Evolutionary conservation across 2,797 vertebrate genomes (phyloP).

Genomic region (Anguilla obscura): DNA sequence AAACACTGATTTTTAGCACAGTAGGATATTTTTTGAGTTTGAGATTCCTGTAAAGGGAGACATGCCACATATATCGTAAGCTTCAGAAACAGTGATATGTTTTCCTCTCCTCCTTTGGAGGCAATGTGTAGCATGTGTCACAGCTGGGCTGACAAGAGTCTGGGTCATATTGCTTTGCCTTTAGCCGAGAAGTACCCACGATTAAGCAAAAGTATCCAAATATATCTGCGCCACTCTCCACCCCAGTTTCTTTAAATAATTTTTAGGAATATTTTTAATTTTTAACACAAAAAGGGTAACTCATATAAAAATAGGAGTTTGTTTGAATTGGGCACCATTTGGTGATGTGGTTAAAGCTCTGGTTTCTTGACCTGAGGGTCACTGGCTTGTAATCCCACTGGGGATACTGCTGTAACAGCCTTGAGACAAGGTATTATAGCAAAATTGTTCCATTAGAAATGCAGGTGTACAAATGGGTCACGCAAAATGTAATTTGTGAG

Average conservation of each 20-base stretch:
- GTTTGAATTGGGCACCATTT: constrained; percentile 12
- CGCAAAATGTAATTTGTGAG: neutral
- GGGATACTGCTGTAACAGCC: neutral
- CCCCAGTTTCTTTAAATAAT: neutral
- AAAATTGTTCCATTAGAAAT: neutral
- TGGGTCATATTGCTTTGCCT: constrained; percentile 73
- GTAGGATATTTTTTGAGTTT: constrained; percentile 7
- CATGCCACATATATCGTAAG: constrained; percentile 42
- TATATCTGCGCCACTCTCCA: neutral
- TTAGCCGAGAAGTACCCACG: constrained; percentile 21
- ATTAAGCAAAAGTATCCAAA: neutral
- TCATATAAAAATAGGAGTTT: constrained; percentile 30
- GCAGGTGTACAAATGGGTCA: neutral
- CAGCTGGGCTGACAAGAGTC: constrained; percentile 36
- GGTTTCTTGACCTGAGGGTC: neutral
- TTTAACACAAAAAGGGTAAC: constrained; percentile 16
- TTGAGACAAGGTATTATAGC: constrained; percentile 1
- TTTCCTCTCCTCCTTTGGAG: constrained; percentile 47
- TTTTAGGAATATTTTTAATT: neutral
- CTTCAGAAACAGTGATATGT: constrained; percentile 70
- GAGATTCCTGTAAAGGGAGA: constrained; percentile 50
- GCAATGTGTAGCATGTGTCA: constrained; percentile 27
- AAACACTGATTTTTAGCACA: neutral
- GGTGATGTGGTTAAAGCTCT: constrained; percentile 17
- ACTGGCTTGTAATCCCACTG: neutral